A percentile compares a stretch with the other conserved stretches of the same genome.
Conservation (phyloP, 2,113 vertebrate genomes). For the Ctenodactylus gundi region DNA sequence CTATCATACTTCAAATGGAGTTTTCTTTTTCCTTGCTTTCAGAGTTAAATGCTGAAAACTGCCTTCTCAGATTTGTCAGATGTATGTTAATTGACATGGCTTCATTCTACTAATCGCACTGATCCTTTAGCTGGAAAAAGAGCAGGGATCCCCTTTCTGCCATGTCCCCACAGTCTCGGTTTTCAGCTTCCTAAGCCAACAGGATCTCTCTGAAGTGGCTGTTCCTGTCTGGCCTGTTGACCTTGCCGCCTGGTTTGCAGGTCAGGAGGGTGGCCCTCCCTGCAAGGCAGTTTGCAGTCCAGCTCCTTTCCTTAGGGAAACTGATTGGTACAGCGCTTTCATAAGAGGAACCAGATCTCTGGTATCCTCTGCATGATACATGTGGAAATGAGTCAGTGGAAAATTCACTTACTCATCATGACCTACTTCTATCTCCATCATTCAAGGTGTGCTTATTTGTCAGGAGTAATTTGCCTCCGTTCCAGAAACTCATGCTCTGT, state of each 20-base stretch:
- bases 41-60: conserved; percentile 54
- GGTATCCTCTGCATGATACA: conserved; percentile 22
- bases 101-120: neutral
- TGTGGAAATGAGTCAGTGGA: conserved; percentile 81
- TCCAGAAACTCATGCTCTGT: neutral
- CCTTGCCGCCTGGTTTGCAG: neutral
- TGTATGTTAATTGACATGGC: neutral
- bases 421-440: conserved; percentile 80
- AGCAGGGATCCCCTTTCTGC: neutral
- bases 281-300: neutral
- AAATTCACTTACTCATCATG: conserved; percentile 79
- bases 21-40: neutral
- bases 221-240: neutral
- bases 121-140: neutral
- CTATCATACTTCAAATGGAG: conserved; percentile 29
- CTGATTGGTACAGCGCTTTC: conserved; percentile 60
- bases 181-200: neutral
- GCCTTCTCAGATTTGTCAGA: neutral
- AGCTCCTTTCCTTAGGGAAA: conserved; percentile 5
- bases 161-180: neutral
- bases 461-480: conserved; percentile 33
- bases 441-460: conserved; percentile 59
- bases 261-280: neutral
- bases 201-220: neutral
- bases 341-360: conserved; percentile 71